Base-by-base conservation (phyloP, 2,797 vertebrate species). In the Gobionotothen gibberifrons region DNA sequence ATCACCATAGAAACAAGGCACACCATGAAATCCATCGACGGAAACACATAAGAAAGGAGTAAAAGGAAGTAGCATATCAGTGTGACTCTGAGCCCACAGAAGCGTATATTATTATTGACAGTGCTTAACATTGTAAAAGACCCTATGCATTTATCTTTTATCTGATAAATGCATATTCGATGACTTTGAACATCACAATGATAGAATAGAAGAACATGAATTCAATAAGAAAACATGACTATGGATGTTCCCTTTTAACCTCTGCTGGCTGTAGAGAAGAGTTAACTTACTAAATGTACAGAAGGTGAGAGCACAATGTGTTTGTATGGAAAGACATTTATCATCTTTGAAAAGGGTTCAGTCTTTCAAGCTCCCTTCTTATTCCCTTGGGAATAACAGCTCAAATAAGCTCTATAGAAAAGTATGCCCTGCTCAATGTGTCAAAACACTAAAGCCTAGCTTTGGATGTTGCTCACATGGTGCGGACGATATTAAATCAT, bases 1-100 rank as follows among this genome's bases (percentile, higher is more conserved):
- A 36, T 36, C 43, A 32, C 83, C 81, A 84, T 79, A 63, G 73
- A 72, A 86, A 85, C 76, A 48, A 53, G 48, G n/a, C 63, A 47
- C 51, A 58, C 6, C 32, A 69, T 52, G 46, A 66, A 64, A 64
- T n/a, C 5, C 19, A 8, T 71, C 9, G n/a, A 29, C 13, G 0
- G 58, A 67, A 46, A 64, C 44, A 16, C 19, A 40, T 5, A 17
- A 54, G 54, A 22, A 26, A 26, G 26, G 26, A 26, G 26, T 26
- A 26, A 26, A 13, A 39, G 32, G 12, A 19, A 3, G 19, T 3
- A 44, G 51, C 6, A 21, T 43, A 29, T 21, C 43, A 26, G n/a
- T 52, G 58, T 65, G 72, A 76, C 72, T 59, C 40, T 47, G 44
- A 42, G 53, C 36, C 2, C 26, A 26, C 26, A 26, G 8, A 39